Evolutionary conservation across 1,140 invertebrate genomes (phyloP).

Genomic region (Portunus trituberculatus): DNA sequence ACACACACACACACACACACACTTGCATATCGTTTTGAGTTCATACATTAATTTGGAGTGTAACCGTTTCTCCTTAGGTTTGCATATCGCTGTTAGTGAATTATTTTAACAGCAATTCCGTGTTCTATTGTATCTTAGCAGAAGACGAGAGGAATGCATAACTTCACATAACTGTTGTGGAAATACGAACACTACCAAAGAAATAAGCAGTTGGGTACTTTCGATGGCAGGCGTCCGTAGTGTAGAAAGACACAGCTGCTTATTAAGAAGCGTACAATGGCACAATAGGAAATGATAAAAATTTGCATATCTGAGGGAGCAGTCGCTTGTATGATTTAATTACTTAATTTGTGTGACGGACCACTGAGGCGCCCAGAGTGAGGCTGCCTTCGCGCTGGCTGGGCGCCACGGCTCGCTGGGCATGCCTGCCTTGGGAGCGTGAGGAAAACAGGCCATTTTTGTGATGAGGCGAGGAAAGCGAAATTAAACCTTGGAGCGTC

Average conservation of each 20-base stretch:
- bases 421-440: neutral
- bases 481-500: neutral
- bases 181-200: no score
- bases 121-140: no score
- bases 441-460: neutral
- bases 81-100: no score
- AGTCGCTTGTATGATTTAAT: conserved; percentile 14
- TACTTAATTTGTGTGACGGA: neutral
- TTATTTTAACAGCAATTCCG: no score
- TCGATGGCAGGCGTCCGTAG: neutral
- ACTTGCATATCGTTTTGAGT: no score
- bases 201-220: neutral
- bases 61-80: no score
- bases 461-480: neutral
- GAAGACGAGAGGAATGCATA: no score
- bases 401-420: neutral
- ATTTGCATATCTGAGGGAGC: neutral
- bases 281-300: neutral
- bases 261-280: neutral
- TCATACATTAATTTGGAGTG: no score
- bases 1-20: no score
- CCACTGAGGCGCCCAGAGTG: neutral
- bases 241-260: neutral
- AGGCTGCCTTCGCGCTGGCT: neutral
- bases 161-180: no score